These are phyloP conservation scores for Thalpophila matura DNA, from an alignment of 2,888 invertebrate genomes.

Conservation along the genomic window DNA sequence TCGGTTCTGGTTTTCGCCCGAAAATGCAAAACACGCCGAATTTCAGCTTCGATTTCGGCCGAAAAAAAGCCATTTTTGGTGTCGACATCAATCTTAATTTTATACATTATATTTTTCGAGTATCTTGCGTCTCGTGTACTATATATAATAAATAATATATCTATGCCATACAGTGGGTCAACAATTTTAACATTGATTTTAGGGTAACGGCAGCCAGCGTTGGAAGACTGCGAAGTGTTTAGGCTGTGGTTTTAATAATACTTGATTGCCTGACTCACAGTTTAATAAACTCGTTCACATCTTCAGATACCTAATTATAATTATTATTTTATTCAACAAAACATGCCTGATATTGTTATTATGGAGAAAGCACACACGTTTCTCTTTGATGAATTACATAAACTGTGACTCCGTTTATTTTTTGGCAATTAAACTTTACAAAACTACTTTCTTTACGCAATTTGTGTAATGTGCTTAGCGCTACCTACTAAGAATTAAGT, in stretches of 20 bases:
- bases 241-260: neutral
- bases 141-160: no score
- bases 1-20: no score
- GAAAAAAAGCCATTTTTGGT: no score
- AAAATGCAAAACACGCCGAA: no score
- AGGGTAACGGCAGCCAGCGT: neutral
- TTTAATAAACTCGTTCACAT: neutral
- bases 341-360: neutral
- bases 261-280: no score
- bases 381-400: conserved; percentile 34
- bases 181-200: neutral
- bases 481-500: neutral
- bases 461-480: conserved; percentile 10
- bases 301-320: no score
- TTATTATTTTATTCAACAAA: neutral
- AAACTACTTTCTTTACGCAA: conserved; percentile 26
- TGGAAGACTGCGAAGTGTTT: neutral
- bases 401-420: conserved; percentile 14
- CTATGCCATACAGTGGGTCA: neutral
- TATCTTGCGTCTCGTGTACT: no score
- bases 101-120: no score
- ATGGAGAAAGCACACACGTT: conserved; percentile 38
- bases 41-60: no score
- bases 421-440: conserved; percentile 23
- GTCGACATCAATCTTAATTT: no score